Evolutionary conservation across 2,888 invertebrate species (phyloP).

Genomic region (Zaprionus bogoriensis): DNA sequence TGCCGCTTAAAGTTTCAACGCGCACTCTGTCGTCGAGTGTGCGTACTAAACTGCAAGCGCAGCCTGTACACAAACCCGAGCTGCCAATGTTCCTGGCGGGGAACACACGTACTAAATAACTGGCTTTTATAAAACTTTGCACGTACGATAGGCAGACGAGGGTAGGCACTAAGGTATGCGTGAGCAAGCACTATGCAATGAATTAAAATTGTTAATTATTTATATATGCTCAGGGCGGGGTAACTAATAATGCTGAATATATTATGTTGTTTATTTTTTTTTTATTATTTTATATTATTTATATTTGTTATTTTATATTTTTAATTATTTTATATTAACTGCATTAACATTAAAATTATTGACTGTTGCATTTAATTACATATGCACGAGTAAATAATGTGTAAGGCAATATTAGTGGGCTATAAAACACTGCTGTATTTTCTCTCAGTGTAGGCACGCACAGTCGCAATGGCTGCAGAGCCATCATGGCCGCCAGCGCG

Average conservation of each 20-base stretch:
- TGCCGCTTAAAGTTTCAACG: conserved; percentile 1
- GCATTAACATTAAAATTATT: too few relatives aligned
- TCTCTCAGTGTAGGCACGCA: conserved; percentile 44
- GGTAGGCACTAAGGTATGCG: not conserved
- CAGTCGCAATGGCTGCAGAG: conserved; percentile 39
- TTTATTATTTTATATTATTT: too few relatives aligned
- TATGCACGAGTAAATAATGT: too few relatives aligned
- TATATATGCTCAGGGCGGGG: too few relatives aligned
- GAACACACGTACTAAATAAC: conserved; percentile 43
- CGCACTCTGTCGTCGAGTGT: conserved; percentile 62
- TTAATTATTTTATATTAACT: too few relatives aligned
- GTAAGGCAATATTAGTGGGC: too few relatives aligned
- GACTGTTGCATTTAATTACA: too few relatives aligned
- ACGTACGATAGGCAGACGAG: not conserved
- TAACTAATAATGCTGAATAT: too few relatives aligned
- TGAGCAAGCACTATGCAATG: not conserved
- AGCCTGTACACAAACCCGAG: conserved; percentile 61
- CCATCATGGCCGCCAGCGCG: conserved; percentile 49
- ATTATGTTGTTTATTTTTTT: too few relatives aligned
- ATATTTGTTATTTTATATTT: too few relatives aligned
- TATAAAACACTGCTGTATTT: too few relatives aligned
- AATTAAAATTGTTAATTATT: not conserved
- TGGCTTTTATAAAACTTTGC: conserved; percentile 1
- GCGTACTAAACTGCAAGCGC: conserved; percentile 42
- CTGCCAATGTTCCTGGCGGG: conserved; percentile 44